Evolutionary conservation across 1,140 invertebrate genomes (phyloP).

Genomic region (Trichonephila inaurata): DNA sequence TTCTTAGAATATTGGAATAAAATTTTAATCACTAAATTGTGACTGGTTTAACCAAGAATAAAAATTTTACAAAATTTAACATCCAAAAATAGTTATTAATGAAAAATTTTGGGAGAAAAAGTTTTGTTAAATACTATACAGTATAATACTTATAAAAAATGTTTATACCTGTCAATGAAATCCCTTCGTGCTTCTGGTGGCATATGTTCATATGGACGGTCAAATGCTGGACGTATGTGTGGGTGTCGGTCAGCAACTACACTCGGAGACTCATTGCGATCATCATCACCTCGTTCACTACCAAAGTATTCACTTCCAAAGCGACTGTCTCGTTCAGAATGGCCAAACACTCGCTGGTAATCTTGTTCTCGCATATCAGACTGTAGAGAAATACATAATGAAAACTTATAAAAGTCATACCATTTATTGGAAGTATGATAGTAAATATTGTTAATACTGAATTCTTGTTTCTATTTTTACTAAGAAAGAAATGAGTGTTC

Average conservation of each 20-base stretch:
- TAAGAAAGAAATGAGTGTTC: too few species aligned
- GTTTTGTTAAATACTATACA: too few species aligned
- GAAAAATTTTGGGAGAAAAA: neutral
- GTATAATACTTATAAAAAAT: neutral
- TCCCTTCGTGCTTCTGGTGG: constrained; percentile 58
- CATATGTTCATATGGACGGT: constrained; percentile 70
- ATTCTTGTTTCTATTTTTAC: too few species aligned
- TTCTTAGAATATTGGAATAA: too few species aligned
- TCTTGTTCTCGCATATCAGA: constrained; percentile 66
- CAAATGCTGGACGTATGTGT: constrained; percentile 60
- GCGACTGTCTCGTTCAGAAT: constrained; percentile 68
- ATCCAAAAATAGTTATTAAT: neutral
- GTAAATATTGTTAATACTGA: too few species aligned
- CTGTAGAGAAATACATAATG: neutral
- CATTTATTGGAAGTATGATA: too few species aligned
- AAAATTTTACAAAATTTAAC: neutral
- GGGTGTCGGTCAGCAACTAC: constrained; percentile 55
- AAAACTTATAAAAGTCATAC: too few species aligned
- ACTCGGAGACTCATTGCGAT: constrained; percentile 50
- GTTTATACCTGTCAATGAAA: constrained; percentile 67
- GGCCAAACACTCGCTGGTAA: constrained; percentile 64
- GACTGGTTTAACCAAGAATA: neutral
- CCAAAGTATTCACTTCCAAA: constrained; percentile 75
- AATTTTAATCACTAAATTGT: too few species aligned
- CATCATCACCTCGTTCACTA: constrained; percentile 61